Base-by-base conservation (phyloP, 2,113 vertebrate species). In the Ellobius talpinus region DNA sequence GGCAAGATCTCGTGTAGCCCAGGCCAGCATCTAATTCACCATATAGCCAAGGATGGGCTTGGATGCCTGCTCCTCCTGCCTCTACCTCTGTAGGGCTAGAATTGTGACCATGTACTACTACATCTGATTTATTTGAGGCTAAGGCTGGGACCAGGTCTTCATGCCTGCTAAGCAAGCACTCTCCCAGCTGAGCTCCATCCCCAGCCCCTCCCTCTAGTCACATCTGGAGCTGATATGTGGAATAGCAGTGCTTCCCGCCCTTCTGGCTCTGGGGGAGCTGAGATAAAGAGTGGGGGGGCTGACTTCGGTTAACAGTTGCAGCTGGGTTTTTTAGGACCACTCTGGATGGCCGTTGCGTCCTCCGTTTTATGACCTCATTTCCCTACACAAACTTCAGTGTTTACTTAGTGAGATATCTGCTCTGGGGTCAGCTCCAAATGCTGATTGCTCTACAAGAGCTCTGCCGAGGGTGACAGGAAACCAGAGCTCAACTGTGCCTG, bases 381-480 rank as follows among this genome's bases (percentile, higher is more conserved):
- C 98, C 98, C 98, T 98, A 98, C 97, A 97, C 97, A 98, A 98
- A 98, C 98, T 98, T 97, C 97, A 97, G 97, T 98, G 98, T 99
- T 99, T 98, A 98, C 98, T 98, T 98, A 98, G 98, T 99, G 98
- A 98, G 98, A 98, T 98, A 99, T 99, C 99, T 99, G 99, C 99
- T 99, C 99, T 99, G 99, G 99, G 72, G 99, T 99, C 99, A 99
- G 98, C 98, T 97, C 98, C 96, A 98, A 99, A 99, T 99, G 99
- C 99, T 98, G 99, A 98, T 98, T 99, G 99, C 99, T 99, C 99
- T 99, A 99, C 99, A 98, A 99, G 87, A 95, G 97, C 98, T 98
- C 98, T 97, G 96, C 47, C 24, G 96, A 98, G 98, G 97, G 98
- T 98, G 98, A 98, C 97, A 98, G 98, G 98, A 98, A 98, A 97